Evolutionary conservation across 1,140 invertebrate genomes (phyloP).

Genomic region (Calliopsis andreniformis): DNA sequence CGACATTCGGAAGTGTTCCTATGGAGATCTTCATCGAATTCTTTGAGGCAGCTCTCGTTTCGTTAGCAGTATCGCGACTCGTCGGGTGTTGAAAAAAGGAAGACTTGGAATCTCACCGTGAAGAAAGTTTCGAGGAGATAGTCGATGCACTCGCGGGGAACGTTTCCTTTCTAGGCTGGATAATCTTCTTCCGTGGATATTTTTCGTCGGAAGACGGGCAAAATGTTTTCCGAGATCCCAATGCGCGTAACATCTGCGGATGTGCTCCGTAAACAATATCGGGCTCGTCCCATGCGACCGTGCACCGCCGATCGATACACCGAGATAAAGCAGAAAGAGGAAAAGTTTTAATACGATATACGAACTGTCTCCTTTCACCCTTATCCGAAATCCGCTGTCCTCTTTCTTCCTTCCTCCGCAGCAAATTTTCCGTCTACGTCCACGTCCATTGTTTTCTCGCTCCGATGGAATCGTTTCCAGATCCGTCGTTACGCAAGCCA

Average conservation of each 20-base stretch:
- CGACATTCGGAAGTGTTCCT: neutral
- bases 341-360: conserved; percentile 48
- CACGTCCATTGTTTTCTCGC: no score
- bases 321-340: conserved; percentile 26
- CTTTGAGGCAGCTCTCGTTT: neutral
- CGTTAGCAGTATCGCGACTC: neutral
- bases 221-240: conserved; percentile 1
- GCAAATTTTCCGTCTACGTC: no score
- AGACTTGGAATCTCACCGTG: neutral
- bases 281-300: conserved; percentile 13
- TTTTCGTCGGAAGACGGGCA: neutral
- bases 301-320: conserved; percentile 36
- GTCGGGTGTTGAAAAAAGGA: neutral
- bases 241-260: neutral
- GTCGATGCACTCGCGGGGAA: no score
- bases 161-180: no score
- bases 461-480: no score
- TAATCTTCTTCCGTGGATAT: neutral
- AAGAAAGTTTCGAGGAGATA: no score
- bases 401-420: neutral
- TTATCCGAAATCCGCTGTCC: neutral
- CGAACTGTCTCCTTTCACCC: neutral
- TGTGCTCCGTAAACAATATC: conserved; percentile 22
- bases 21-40: neutral
- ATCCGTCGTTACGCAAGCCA: no score